Base-by-base conservation (phyloP, 2,797 vertebrate species). In the Hylomyscus alleni region DNA sequence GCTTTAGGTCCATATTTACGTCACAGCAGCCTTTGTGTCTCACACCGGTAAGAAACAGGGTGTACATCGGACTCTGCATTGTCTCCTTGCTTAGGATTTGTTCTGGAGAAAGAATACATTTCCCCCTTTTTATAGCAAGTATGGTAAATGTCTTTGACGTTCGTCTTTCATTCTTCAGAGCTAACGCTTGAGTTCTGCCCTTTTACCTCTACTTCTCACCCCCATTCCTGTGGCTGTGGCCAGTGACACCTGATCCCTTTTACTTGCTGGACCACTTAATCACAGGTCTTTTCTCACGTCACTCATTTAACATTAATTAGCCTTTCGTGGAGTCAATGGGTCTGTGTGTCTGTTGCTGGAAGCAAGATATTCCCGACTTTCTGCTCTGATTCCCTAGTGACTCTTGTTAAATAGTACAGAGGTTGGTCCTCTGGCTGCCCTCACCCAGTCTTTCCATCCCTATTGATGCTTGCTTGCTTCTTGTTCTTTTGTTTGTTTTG, bases 81-180 rank as follows among this genome's bases (percentile, higher is more conserved):
- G 29, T 92, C 17, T 76, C 26, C 37, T 83, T 86, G 78, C 76
- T 89, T 96, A 80, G 54, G 65, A 72, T 96, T 95, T 94, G 69
- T 83, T 86, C 44, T 91, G 73, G 78, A 89, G 29, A 82, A 96
- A 89, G 47, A 95, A 89, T 86, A 54, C 26, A 54, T 89, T 94
- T 90, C 54, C 73, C 82, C 89, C 29, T 89, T 77, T 93, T 81
- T 90, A 94, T 47, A 93, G 62, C 82, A 92, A 76, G 34, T 75
- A 1, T 58, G 52, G 54, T 37, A 40, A 91, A 65, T 73, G 14
- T 37, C 75, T 89, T 73, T 95, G 52, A 62, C 44, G 83, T 91
- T 44, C n/a, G 60, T 83, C 0, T 73, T 78, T 93, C n/a, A 83
- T 78, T 89, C 76, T 73, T 85, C 26, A 50, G 58, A 34, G 3